These are phyloP conservation scores for Scolopax bukidnonensis DNA, from an alignment of 2,797 vertebrate species.

Conservation along the genomic window DNA sequence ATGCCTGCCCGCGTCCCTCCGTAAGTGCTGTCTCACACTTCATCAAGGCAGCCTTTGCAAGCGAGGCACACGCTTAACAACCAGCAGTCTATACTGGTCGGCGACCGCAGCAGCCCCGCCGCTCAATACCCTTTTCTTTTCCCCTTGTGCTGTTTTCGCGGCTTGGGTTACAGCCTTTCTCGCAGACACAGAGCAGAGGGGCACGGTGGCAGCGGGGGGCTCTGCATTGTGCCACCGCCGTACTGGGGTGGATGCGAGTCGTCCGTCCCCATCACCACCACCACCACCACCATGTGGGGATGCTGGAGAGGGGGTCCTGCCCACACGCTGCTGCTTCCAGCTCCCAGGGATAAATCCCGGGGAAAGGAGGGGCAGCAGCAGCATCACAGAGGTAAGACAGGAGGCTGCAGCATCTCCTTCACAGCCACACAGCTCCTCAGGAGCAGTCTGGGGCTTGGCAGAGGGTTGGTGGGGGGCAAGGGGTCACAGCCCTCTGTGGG, in stretches of 20 bases:
- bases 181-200: conserved; percentile 2
- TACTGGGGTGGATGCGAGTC: background rate
- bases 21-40: conserved; percentile 75
- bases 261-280: too few species aligned
- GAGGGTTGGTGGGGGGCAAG: background rate
- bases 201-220: background rate
- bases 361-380: background rate
- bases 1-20: conserved; percentile 68
- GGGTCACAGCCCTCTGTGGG: background rate
- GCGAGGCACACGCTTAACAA: conserved; percentile 67
- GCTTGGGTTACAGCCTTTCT: conserved; percentile 64
- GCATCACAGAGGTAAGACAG: background rate
- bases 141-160: conserved; percentile 24
- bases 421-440: background rate
- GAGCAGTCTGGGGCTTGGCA: background rate
- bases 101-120: conserved; percentile 64
- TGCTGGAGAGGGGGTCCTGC: background rate
- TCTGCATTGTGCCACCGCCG: conserved; percentile 10
- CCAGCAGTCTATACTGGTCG: conserved; percentile 67
- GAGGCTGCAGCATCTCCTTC: background rate
- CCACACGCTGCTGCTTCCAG: background rate
- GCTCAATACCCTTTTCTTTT: conserved; percentile 74
- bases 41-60: conserved; percentile 76
- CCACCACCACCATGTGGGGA: rapidly evolving
- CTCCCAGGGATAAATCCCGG: background rate